Evolutionary conservation across 37 sponge, comb jelly and placozoan species (phyloP), one percentile per base, ranked within the genome.

Genomic region (Hormiphora californensis): DNA sequence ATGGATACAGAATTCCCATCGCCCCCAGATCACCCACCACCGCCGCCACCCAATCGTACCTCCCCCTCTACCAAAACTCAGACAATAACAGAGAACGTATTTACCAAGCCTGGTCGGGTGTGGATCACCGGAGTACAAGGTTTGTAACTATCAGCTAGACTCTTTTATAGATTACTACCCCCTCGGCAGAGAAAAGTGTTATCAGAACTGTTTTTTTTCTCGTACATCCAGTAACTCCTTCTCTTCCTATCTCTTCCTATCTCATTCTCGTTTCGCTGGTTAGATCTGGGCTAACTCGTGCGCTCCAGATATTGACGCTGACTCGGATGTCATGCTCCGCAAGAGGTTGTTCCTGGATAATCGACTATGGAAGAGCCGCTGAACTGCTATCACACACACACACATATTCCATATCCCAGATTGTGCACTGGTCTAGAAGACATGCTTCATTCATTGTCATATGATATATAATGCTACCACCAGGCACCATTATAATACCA

Each of bases 121-220:
- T 73, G 81, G 81, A 73, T 73, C 38, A 73, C 81, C 5, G 81
- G 81, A 21, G 81, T 73, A 21, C 81, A 73, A 41, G 81, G 81
- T 73, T 21, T 32, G 81, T 40, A n/a, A n/a, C n/a, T n/a, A n/a
- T n/a, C n/a, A n/a, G n/a, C n/a, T n/a, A n/a, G n/a, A n/a, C n/a
- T n/a, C n/a, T n/a, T n/a, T n/a, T n/a, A n/a, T n/a, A n/a, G n/a
- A n/a, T n/a, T n/a, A n/a, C n/a, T n/a, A n/a, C n/a, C n/a, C n/a
- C n/a, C n/a, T n/a, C n/a, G n/a, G n/a, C n/a, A n/a, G n/a, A n/a
- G n/a, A n/a, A n/a, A n/a, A n/a, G n/a, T n/a, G n/a, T n/a, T n/a
- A n/a, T n/a, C n/a, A n/a, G n/a, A n/a, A n/a, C n/a, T n/a, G n/a
- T n/a, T 21, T 59, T 22, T 59, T 59, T 7, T 59, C 25, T n/a